Conservation (phyloP, 2,113 vertebrate genomes). For the Trematomus loennbergii region DNA sequence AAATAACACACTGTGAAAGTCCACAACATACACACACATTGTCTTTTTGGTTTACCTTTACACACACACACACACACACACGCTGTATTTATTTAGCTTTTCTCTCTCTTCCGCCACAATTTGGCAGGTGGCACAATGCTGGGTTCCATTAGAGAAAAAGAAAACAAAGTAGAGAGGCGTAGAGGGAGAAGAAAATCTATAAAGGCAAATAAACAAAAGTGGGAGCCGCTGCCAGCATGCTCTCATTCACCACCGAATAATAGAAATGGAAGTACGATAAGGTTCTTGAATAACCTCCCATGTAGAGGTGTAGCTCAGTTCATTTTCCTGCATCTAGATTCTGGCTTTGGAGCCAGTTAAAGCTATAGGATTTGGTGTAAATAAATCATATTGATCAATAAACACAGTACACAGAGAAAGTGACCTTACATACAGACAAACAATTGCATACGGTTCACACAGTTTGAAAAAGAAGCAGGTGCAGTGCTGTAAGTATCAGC, state of each 20-base stretch:
- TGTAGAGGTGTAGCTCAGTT: conserved; percentile 57
- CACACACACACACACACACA: conserved; percentile 16
- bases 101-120: conserved; percentile 50
- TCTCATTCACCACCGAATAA: conserved; percentile 65
- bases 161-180: neutral
- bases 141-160: conserved; percentile 55
- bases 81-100: conserved; percentile 56
- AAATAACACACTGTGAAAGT: conserved; percentile 52
- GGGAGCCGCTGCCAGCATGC: conserved; percentile 62
- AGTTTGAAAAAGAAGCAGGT: conserved; percentile 34
- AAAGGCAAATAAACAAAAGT: conserved; percentile 74
- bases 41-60: conserved; percentile 10
- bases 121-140: conserved; percentile 72
- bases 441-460: conserved; percentile 10
- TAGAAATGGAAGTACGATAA: conserved; percentile 72
- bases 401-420: neutral
- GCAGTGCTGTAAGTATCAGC: conserved; percentile 52
- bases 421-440: neutral
- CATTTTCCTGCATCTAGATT: conserved; percentile 49
- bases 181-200: conserved; percentile 55
- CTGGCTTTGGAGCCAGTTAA: conserved; percentile 30
- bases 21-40: conserved; percentile 27
- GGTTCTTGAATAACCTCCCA: conserved; percentile 64
- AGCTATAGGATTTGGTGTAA: conserved; percentile 19
- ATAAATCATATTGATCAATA: conserved; percentile 16